These are phyloP conservation scores for Channa argus DNA, from an alignment of 2,113 vertebrate genomes.

Conservation along the genomic window DNA sequence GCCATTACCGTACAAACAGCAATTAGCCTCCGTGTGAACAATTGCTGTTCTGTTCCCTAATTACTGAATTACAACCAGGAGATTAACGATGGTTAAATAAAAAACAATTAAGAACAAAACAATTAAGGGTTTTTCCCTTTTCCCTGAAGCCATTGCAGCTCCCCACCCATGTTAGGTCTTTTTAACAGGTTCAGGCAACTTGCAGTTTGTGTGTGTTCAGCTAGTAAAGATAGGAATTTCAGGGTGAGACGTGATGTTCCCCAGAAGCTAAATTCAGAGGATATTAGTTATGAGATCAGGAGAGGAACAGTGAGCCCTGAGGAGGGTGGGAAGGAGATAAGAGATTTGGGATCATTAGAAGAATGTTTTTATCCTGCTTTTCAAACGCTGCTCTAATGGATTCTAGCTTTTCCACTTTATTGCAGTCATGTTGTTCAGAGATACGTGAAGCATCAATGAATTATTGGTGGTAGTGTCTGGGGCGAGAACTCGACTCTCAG, in stretches of 20 bases:
- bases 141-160: constrained; percentile 40
- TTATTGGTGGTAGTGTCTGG: constrained; percentile 25
- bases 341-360: constrained; percentile 61
- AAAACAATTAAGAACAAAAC: constrained; percentile 79
- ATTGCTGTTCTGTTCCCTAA: constrained; percentile 69
- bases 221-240: constrained; percentile 21
- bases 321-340: constrained; percentile 43
- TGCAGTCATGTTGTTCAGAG: constrained; percentile 43
- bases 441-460: constrained; percentile 46
- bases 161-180: constrained; percentile 31
- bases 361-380: constrained; percentile 50
- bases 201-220: constrained; percentile 26
- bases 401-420: constrained; percentile 46
- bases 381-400: constrained; percentile 48
- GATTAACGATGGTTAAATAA: constrained; percentile 74
- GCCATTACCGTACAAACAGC: constrained; percentile 64
- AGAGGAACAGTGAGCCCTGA: constrained; percentile 51
- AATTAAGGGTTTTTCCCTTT: constrained; percentile 54
- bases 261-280: constrained; percentile 67
- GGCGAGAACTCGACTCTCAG: constrained; percentile 7
- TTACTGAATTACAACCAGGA: constrained; percentile 76
- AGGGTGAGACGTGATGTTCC: constrained; percentile 52
- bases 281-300: constrained; percentile 68
- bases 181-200: constrained; percentile 32
- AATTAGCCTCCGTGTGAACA: constrained; percentile 73